A percentile compares a stretch with the other conserved stretches of the same genome.
Conservation (phyloP, 2,888 invertebrate species). For the Lepidonotus clava region DNA sequence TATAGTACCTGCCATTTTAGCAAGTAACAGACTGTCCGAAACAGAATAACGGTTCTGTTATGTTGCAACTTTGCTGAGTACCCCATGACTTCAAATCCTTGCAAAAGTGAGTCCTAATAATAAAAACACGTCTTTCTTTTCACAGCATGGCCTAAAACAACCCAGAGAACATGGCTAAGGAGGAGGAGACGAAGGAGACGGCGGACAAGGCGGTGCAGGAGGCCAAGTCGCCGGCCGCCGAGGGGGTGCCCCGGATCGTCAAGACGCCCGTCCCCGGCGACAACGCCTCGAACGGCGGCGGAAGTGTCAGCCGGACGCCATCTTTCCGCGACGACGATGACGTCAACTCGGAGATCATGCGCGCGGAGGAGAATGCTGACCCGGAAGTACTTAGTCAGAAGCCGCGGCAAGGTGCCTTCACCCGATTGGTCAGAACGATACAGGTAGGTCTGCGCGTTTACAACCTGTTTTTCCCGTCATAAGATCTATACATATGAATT, state of each 20-base stretch:
- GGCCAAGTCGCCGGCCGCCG: too few species aligned
- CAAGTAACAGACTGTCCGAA: too few species aligned
- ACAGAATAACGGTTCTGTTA: too few species aligned
- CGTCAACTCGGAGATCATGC: constrained; percentile 75
- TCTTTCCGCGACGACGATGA: constrained; percentile 73
- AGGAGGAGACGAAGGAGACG: neutral
- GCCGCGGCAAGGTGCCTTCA: constrained; percentile 61
- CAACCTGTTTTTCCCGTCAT: too few species aligned
- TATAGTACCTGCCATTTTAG: too few species aligned
- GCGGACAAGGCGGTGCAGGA: too few species aligned
- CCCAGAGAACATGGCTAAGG: neutral
- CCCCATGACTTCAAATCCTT: too few species aligned
- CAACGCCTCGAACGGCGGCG: constrained; percentile 1
- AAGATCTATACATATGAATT: too few species aligned
- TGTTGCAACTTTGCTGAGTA: too few species aligned
- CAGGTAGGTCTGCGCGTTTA: constrained; percentile 67
- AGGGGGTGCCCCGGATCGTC: neutral
- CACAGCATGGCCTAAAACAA: too few species aligned
- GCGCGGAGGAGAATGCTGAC: constrained; percentile 72
- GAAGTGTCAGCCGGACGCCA: constrained; percentile 66
- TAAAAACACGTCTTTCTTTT: too few species aligned
- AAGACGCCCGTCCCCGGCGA: neutral
- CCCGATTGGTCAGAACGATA: constrained; percentile 71
- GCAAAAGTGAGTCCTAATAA: too few species aligned
- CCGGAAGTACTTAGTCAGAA: constrained; percentile 64